Evolutionary conservation across 2,113 vertebrate species (phyloP), one percentile per base, ranked within the genome.

Genomic region (Formicarius rufipectus): DNA sequence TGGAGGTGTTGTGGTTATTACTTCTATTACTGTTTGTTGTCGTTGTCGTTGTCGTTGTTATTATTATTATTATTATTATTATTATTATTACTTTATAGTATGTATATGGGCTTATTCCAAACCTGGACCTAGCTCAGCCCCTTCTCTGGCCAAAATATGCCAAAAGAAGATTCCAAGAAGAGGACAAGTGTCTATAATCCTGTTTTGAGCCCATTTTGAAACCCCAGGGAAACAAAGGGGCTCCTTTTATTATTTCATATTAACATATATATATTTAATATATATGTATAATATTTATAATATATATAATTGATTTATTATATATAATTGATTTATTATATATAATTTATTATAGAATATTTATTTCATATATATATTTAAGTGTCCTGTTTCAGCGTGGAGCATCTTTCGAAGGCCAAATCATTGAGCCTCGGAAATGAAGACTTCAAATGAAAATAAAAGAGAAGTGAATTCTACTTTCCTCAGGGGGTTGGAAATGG

Each of bases 361-460:
- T n/a, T n/a, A n/a, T n/a, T n/a, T n/a, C n/a, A n/a, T n/a, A 11
- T 4, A 5, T 2, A 2, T 22, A 8, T 75, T 68, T 10, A 25
- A 3, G 8, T 33, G 12, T 25, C 21, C 16, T n/a, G 1, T 80
- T 75, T 82, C 59, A 80, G 6, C 45, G 37, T 14, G 4, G 21
- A 93, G 20, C 40, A 73, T 35, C 67, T 78, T 94, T 62, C 0
- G 2, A 69, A 75, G 9, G 18, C 33, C 37, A 23, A 27, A 59
- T 42, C 27, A 19, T 3, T 1, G 7, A 77, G 18, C 55, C 67
- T 53, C 52, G 56, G 56, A 89, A 89, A 82, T 5, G 35, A 91
- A 73, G 30, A 8, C 15, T 12, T 40, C 47, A 68, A 44, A 56
- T 53, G 31, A 58, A 42, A 58, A 72, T 12, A 35, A 42, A 50